Evolutionary conservation across 2,113 vertebrate genomes (phyloP).

Genomic region (Actenoides lindsayi): DNA sequence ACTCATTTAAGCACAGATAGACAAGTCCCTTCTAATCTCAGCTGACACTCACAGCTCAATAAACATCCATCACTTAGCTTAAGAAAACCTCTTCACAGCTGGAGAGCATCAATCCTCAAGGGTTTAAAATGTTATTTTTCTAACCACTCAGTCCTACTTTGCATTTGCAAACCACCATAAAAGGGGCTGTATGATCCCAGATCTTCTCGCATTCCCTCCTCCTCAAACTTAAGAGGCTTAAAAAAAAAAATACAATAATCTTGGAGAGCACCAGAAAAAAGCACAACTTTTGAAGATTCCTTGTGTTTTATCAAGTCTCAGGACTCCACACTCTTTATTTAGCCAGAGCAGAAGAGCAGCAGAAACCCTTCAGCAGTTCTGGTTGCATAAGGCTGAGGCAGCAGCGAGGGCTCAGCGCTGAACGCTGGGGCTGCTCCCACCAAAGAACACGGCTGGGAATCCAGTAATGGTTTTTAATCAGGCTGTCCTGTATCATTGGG

Average conservation of each 20-base stretch:
- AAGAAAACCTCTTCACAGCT: neutral
- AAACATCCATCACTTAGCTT: neutral
- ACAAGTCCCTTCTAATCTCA: neutral
- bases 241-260: neutral
- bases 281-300: neutral
- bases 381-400: fast-evolving
- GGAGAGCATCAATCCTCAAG: neutral
- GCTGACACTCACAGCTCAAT: neutral
- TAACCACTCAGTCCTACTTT: neutral
- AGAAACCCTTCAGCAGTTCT: neutral
- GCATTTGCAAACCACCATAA: neutral
- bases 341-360: neutral
- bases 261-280: neutral
- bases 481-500: neutral
- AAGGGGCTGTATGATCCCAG: neutral
- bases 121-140: neutral
- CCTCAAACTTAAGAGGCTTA: neutral
- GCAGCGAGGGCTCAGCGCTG: neutral
- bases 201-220: neutral
- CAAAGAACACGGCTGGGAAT: fast-evolving
- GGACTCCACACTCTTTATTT: neutral
- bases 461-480: neutral
- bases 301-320: neutral
- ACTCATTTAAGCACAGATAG: neutral
- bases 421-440: neutral